These are phyloP conservation scores for Bubo bubo DNA, from an alignment of 2,113 vertebrate genomes.

Conservation along the genomic window DNA sequence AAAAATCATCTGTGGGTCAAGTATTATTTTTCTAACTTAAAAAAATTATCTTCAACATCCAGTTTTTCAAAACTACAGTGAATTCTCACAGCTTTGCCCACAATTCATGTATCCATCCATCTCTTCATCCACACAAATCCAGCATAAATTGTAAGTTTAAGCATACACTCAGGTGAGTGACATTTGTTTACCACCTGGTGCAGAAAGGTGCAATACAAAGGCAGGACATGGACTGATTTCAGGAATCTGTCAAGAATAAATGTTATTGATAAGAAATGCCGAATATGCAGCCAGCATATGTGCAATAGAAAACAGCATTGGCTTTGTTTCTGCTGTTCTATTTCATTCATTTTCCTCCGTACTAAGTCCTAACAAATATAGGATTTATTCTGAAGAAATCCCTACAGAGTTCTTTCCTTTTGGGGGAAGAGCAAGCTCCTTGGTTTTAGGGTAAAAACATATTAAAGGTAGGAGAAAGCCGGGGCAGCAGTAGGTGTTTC, in stretches of 20 bases:
- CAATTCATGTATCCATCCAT: not conserved
- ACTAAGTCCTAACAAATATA: not conserved
- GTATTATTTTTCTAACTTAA: not conserved
- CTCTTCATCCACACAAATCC: not conserved
- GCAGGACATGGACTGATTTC: not conserved
- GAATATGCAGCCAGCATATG: not conserved
- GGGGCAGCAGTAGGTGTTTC: not conserved
- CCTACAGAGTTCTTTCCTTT: not conserved
- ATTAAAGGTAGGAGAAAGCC: not conserved
- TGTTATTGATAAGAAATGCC: not conserved
- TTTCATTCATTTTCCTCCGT: not conserved
- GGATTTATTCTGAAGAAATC: not conserved
- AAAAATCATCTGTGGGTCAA: not conserved
- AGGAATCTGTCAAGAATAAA: not conserved
- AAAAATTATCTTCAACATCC: not conserved
- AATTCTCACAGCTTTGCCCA: not conserved
- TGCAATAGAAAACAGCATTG: not conserved
- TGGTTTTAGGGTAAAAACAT: not conserved
- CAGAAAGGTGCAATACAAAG: not conserved
- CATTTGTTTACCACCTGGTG: not conserved
- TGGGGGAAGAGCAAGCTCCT: not conserved
- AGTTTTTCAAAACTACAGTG: not conserved
- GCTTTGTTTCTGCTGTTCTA: not conserved
- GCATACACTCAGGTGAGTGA: not conserved
- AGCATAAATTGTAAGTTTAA: not conserved